Base-by-base conservation (phyloP, 1,140 invertebrate genomes). In the Bombus consobrinus region DNA sequence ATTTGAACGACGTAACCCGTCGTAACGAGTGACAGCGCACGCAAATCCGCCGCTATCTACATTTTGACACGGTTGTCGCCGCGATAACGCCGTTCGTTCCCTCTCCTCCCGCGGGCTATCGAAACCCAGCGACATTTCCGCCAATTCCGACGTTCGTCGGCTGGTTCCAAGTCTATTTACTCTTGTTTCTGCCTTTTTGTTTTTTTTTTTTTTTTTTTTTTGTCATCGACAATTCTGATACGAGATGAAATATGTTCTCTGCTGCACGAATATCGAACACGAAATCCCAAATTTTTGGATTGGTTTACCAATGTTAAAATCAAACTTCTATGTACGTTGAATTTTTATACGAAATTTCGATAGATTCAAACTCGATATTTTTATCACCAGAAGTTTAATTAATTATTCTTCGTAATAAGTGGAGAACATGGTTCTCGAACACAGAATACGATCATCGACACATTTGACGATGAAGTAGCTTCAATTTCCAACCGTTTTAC, bases 1-100 rank as follows among this genome's bases (percentile, higher is more conserved):
- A 88, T 85, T 66, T 77, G 34, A 72, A 9, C 72, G 86, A 73
- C 72, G 43, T 68, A 57, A 41, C 72, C n/a, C 62, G 34, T 59
- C 66, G 74, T 83, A 87, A 87, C 85, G 74, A 72, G 79, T 66
- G 79, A 74, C 84, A 66, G 64, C 34, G 39, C 68, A 47, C 83
- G 76, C 74, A 68, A 62, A 72, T 62, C 69, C 66, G 12, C 37
- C n/a, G 72, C 32, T 76, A 81, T 81, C 80, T 81, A 57, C 57
- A 37, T 43, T 84, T 81, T 74, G 83, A 85, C 83, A 72, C 71
- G 47, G 34, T 64, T 68, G 34, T 81, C 59, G 79, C 37, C 77
- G 76, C 83, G 66, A 78, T 72, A 72, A 85, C 83, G 47, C 43
- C 47, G 39, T 8, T 9, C 18, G 37, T 8, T 25, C 25, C 37